Conservation (phyloP, 2,113 vertebrate species). For the Melanerpes formicivorus region DNA sequence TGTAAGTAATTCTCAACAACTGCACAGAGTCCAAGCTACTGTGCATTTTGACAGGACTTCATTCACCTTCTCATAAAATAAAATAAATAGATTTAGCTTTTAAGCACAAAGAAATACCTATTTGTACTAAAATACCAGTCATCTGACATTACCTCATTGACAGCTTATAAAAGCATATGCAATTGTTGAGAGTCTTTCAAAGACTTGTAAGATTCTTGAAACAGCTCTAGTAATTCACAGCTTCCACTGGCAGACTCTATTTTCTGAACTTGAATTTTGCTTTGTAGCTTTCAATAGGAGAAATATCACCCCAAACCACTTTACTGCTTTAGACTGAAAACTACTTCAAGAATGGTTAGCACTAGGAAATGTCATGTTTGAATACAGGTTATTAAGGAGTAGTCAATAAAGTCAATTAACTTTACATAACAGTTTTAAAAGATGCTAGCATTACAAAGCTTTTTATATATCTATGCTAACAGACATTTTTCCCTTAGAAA, state of each 20-base stretch:
- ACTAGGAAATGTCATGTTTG: neutral
- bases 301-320: neutral
- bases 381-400: neutral
- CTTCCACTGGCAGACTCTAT: neutral
- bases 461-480: neutral
- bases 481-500: neutral
- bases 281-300: neutral
- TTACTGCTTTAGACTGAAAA: neutral
- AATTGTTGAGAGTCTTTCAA: neutral
- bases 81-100: neutral
- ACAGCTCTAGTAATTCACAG: neutral
- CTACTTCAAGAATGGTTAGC: neutral
- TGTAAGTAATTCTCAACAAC: conserved; percentile 11
- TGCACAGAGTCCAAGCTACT: neutral
- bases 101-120: neutral
- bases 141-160: neutral
- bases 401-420: neutral
- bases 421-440: neutral
- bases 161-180: neutral
- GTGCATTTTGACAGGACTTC: neutral
- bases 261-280: neutral
- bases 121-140: neutral
- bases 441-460: neutral
- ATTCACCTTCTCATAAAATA: neutral
- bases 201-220: neutral